These are phyloP conservation scores for Glossophaga mutica DNA, from an alignment of 2,797 vertebrate species.

Conservation along the genomic window DNA sequence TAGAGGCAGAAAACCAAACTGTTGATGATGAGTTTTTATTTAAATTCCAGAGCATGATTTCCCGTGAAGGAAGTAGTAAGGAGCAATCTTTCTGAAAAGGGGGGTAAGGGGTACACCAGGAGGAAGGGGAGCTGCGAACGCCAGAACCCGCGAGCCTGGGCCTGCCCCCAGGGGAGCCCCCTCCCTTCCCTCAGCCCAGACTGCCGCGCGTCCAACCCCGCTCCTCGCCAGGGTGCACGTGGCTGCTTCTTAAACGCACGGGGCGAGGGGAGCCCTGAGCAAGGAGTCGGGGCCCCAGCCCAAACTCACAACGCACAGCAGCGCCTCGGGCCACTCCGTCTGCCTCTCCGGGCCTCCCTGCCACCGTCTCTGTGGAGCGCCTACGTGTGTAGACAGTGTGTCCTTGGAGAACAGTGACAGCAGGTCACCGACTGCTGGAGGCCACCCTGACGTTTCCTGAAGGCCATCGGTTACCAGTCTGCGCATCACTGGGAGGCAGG, in stretches of 20 bases:
- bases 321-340: no score
- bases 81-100: neutral
- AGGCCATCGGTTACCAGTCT: neutral
- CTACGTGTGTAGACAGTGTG: fast-evolving
- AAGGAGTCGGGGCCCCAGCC: neutral
- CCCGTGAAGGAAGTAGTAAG: neutral
- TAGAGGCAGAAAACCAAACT: neutral
- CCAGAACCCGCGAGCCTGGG: neutral
- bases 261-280: neutral
- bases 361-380: fast-evolving
- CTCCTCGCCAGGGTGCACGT: neutral
- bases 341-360: neutral
- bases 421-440: neutral
- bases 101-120: neutral
- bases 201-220: fast-evolving
- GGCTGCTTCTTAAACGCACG: fast-evolving
- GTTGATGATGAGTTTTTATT: neutral
- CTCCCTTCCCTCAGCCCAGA: neutral
- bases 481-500: neutral
- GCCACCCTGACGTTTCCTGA: neutral
- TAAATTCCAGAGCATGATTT: neutral
- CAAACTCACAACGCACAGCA: neutral
- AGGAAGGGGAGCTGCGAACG: neutral
- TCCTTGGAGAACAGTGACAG: neutral
- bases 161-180: neutral